Percentiles rank a stretch among this genome's conserved stretches.
These are phyloP conservation scores for Dromococcyx pavoninus DNA, from an alignment of 2,797 vertebrate species.

Conservation along the genomic window DNA sequence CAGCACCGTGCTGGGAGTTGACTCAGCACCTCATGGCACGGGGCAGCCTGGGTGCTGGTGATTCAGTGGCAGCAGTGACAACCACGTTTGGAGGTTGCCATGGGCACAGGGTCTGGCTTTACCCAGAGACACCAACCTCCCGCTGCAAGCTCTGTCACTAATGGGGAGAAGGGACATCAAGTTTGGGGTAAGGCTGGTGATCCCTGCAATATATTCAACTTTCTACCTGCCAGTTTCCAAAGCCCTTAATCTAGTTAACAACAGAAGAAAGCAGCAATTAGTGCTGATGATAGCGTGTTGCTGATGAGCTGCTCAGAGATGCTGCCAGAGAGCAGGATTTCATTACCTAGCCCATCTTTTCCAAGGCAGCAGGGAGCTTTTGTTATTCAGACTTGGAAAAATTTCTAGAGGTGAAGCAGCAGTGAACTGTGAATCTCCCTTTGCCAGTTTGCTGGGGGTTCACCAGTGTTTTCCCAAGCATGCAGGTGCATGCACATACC, in stretches of 20 bases:
- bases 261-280: neutral
- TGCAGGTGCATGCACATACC: accelerated
- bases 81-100: neutral
- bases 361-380: neutral
- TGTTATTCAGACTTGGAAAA: neutral
- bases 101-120: neutral
- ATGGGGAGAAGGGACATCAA: neutral
- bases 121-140: neutral
- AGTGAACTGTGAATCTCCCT: neutral
- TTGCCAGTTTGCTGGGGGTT: neutral
- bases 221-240: neutral
- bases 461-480: neutral
- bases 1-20: accelerated
- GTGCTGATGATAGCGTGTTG: neutral
- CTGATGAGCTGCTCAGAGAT: neutral
- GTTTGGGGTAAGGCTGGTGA: neutral
- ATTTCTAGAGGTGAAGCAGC: neutral
- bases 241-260: neutral
- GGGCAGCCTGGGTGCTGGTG: neutral
- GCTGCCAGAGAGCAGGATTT: neutral
- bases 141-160: neutral
- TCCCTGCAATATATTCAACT: neutral
- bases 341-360: neutral
- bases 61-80: neutral
- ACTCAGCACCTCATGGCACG: accelerated